Conservation (phyloP, 2,888 invertebrate species). For the Lacanobia oleracea region DNA sequence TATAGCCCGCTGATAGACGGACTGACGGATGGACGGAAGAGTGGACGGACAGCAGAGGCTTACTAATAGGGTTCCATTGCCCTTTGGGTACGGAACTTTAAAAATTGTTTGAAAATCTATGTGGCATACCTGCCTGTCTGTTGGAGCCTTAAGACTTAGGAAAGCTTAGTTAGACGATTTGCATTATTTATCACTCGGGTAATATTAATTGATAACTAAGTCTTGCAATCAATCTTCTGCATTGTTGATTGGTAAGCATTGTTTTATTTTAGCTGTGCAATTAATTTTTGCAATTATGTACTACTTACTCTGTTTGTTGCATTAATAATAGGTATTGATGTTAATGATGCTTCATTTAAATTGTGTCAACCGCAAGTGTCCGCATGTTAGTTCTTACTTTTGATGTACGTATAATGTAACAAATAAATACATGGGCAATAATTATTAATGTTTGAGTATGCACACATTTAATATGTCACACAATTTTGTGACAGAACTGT, state of each 20-base stretch:
- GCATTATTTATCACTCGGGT: constrained; percentile 31
- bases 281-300: constrained; percentile 2
- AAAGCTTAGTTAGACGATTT: constrained; percentile 23
- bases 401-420: no score
- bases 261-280: constrained; percentile 8
- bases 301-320: background rate
- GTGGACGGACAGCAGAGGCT: no score
- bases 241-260: constrained; percentile 31
- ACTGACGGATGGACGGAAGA: no score
- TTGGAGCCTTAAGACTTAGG: background rate
- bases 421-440: no score
- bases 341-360: background rate
- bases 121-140: background rate
- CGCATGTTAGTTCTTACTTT: no score
- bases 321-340: constrained; percentile 1
- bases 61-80: no score
- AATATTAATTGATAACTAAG: constrained; percentile 24
- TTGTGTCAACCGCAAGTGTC: background rate
- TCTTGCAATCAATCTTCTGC: constrained; percentile 40
- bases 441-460: no score
- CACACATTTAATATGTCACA: no score
- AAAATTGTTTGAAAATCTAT: no score
- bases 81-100: no score
- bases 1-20: no score
- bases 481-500: no score